Percentiles rank a stretch among this genome's conserved stretches.
Evolutionary conservation across 2,113 vertebrate species (phyloP).

Genomic region (Oriolus oriolus): DNA sequence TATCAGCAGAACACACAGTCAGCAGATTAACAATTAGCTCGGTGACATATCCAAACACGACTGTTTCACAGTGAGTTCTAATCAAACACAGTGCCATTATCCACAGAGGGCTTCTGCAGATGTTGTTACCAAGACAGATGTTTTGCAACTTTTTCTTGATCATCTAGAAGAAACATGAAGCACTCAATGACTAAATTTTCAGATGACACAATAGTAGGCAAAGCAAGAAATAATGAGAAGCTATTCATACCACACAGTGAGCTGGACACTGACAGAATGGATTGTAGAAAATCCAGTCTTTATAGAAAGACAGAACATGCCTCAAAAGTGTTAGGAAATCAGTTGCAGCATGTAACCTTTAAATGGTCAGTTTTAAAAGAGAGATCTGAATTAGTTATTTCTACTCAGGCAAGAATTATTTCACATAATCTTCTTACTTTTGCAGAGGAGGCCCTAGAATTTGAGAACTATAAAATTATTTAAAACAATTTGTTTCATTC

Average conservation of each 20-base stretch:
- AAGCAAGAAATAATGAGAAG: not conserved
- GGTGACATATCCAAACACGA: not conserved
- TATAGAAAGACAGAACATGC: not conserved
- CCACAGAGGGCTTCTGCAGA: not conserved
- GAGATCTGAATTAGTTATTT: not conserved
- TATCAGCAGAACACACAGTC: not conserved
- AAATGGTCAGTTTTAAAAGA: not conserved
- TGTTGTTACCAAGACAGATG: not conserved
- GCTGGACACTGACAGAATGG: not conserved
- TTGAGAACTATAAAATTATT: not conserved
- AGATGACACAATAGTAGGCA: not conserved
- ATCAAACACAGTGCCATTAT: not conserved
- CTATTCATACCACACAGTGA: not conserved
- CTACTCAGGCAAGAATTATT: not conserved
- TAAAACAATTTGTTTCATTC: not conserved
- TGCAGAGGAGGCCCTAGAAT: not conserved
- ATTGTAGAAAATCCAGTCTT: not conserved
- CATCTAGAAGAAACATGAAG: not conserved
- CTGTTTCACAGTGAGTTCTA: not conserved
- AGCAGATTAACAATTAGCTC: not conserved
- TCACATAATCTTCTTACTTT: not conserved
- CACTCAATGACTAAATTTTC: not conserved
- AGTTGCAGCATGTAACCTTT: not conserved
- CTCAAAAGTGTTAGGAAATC: not conserved
- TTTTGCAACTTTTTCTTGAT: not conserved